These are phyloP conservation scores for Dendrolimus pini DNA, from an alignment of 2,888 invertebrate genomes.

Conservation along the genomic window DNA sequence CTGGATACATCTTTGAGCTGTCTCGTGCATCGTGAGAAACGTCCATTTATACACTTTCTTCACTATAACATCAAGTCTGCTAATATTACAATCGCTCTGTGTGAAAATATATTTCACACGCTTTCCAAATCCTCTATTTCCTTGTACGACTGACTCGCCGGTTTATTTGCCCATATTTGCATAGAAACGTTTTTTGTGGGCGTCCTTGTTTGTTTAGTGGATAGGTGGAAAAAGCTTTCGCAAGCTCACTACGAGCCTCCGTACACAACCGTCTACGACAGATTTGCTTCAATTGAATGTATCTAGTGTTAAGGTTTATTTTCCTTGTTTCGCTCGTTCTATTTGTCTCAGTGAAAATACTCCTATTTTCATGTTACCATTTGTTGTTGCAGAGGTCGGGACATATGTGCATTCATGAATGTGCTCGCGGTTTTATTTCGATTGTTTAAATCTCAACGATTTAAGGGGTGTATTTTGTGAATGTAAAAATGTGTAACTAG, in stretches of 20 bases:
- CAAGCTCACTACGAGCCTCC: constrained; percentile 41
- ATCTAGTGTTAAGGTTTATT: constrained; percentile 15
- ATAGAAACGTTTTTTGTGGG: constrained; percentile 76
- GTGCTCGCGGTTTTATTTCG: neutral
- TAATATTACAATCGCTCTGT: no score
- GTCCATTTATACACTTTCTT: no score
- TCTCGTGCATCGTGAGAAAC: no score
- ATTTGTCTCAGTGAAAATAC: neutral
- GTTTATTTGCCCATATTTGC: constrained; percentile 75
- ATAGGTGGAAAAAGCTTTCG: constrained; percentile 66
- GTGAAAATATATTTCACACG: neutral
- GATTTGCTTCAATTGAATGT: constrained; percentile 62
- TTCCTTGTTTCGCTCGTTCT: neutral
- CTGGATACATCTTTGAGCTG: no score
- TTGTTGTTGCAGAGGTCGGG: neutral
- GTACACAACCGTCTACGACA: constrained; percentile 43
- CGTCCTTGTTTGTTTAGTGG: constrained; percentile 71
- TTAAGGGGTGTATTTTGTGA: neutral
- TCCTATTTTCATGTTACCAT: neutral
- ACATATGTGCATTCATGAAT: neutral
- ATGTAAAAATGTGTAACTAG: neutral
- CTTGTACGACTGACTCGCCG: constrained; percentile 42
- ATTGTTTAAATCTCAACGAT: neutral
- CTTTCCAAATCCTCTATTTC: constrained; percentile 22
- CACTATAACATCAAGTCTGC: no score